A percentile compares a stretch with the other conserved stretches of the same genome.
Conservation (phyloP, 2,113 vertebrate genomes). For the Melospiza melodia region DNA sequence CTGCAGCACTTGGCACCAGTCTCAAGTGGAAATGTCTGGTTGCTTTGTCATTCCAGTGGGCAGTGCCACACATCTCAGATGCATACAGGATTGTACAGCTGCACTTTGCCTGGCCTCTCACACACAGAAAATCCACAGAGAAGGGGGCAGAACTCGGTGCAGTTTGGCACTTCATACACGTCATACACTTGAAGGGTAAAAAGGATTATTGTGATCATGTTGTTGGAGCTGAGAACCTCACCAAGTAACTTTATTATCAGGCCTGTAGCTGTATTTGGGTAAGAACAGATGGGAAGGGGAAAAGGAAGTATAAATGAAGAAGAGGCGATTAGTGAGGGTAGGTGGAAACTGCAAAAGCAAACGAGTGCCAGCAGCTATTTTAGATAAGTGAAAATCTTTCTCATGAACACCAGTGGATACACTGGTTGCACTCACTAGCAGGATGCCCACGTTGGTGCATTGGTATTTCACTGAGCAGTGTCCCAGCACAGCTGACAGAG, state of each 20-base stretch:
- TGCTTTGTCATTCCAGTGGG: constrained; percentile 56
- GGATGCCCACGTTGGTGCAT: not conserved
- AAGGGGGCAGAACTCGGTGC: not conserved
- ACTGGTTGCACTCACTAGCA: not conserved
- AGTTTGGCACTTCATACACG: not conserved
- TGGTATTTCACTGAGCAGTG: not conserved
- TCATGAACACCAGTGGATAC: not conserved
- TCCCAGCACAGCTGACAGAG: not conserved
- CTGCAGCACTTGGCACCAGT: constrained; percentile 44
- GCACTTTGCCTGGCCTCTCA: not conserved
- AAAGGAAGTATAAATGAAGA: constrained; percentile 49
- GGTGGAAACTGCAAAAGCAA: constrained; percentile 48
- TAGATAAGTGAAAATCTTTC: constrained; percentile 8
- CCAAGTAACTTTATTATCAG: constrained; percentile 17
- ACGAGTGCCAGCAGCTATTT: constrained; percentile 21
- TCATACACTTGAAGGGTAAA: not conserved
- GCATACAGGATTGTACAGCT: not conserved
- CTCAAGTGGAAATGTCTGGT: constrained; percentile 34
- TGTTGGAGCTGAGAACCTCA: not conserved
- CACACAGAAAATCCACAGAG: not conserved
- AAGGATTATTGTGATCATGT: not conserved
- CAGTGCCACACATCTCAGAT: not conserved
- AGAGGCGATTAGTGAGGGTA: constrained; percentile 44
- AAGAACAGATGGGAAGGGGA: constrained; percentile 52
- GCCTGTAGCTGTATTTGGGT: constrained; percentile 23